Percentiles rank a stretch among this genome's conserved stretches.
These are phyloP conservation scores for Indicator maculatus DNA, from an alignment of 2,113 vertebrate genomes.

Conservation along the genomic window DNA sequence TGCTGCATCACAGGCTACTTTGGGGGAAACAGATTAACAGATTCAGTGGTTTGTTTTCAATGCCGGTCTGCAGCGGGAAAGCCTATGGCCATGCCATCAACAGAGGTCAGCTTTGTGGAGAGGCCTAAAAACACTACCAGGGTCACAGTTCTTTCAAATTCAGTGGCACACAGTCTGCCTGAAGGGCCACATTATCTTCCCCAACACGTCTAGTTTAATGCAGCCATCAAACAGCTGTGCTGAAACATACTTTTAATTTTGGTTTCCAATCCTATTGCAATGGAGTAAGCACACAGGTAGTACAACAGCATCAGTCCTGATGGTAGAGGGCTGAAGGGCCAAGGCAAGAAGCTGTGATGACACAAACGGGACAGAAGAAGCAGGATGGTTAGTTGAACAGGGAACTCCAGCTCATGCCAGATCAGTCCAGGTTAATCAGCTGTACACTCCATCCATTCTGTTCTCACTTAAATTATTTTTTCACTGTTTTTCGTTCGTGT, in stretches of 20 bases:
- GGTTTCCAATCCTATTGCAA: neutral
- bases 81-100: neutral
- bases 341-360: no score
- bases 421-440: neutral
- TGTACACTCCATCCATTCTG: neutral
- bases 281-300: neutral
- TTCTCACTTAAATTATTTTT: neutral
- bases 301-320: neutral
- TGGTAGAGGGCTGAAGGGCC: neutral
- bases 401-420: neutral
- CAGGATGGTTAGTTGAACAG: neutral
- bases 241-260: neutral
- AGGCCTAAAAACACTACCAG: neutral
- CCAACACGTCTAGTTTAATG: fast-evolving
- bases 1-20: neutral
- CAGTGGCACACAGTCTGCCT: neutral
- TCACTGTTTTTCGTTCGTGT: no score
- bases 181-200: neutral
- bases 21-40: neutral
- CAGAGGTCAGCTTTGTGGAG: neutral
- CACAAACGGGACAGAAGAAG: no score
- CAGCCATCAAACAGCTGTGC: neutral
- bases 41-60: neutral
- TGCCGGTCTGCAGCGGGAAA: neutral
- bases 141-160: neutral